Conservation (phyloP, 2,113 vertebrate genomes). For the Chaenogobius annularis region DNA sequence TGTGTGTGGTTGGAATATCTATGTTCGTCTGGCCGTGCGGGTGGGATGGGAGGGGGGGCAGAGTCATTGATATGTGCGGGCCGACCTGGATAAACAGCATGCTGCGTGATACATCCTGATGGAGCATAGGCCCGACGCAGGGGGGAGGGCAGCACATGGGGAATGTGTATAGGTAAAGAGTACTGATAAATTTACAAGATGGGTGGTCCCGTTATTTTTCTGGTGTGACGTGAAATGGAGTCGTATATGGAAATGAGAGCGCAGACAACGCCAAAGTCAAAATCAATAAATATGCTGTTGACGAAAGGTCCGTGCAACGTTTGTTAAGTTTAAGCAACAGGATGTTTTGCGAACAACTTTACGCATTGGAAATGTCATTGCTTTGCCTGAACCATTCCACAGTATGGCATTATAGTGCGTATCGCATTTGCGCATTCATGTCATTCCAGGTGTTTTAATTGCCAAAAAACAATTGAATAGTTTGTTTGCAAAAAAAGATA, state of each 20-base stretch:
- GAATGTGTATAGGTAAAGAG: constrained; percentile 43
- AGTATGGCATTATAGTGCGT: too few relatives aligned
- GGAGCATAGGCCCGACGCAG: constrained; percentile 52
- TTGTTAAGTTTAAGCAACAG: background rate
- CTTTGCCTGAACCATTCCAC: too few relatives aligned
- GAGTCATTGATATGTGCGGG: constrained; percentile 82
- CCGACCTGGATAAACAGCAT: constrained; percentile 79
- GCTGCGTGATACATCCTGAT: constrained; percentile 76
- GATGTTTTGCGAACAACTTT: too few relatives aligned
- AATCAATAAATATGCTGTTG: background rate
- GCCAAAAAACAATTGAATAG: too few relatives aligned
- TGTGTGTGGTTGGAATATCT: constrained; percentile 79
- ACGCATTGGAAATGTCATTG: too few relatives aligned
- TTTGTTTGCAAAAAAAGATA: too few relatives aligned
- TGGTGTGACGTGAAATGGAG: constrained; percentile 49
- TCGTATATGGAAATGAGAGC: constrained; percentile 28
- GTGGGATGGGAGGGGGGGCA: background rate
- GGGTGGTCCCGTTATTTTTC: constrained; percentile 11
- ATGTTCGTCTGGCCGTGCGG: constrained; percentile 67
- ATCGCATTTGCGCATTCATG: too few relatives aligned
- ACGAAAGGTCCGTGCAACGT: background rate
- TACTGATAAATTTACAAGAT: constrained; percentile 66
- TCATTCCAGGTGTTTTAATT: too few relatives aligned
- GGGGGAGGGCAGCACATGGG: constrained; percentile 17
- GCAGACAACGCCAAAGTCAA: background rate